These are phyloP conservation scores for Ptilonorhynchus violaceus DNA, from an alignment of 2,113 vertebrate species.

Conservation along the genomic window DNA sequence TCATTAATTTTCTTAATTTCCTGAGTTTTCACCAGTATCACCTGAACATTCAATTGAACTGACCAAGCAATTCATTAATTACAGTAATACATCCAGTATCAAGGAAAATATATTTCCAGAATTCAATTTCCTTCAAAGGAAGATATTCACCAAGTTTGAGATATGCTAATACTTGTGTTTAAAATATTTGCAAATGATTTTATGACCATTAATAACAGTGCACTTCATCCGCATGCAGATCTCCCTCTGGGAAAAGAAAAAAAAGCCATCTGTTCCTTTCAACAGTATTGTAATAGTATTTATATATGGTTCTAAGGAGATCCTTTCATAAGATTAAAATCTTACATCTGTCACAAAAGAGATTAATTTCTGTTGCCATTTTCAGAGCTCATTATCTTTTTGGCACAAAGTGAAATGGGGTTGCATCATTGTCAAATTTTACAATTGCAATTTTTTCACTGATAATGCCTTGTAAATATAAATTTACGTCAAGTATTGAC, in stretches of 20 bases:
- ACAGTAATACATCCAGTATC: not conserved
- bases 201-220: conserved; percentile 22
- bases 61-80: not conserved
- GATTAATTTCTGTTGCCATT: conserved; percentile 12
- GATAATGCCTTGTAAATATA: not conserved
- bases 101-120: not conserved
- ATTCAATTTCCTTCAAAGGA: not conserved
- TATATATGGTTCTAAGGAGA: not conserved
- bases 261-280: conserved; percentile 27
- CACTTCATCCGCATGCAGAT: not conserved
- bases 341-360: not conserved
- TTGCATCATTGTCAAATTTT: not conserved
- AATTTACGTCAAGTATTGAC: not conserved
- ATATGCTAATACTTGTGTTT: conserved; percentile 6
- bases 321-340: not conserved
- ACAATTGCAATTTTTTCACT: not conserved
- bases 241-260: not conserved
- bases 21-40: not conserved
- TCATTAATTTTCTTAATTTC: not conserved
- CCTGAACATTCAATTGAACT: not conserved
- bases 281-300: not conserved
- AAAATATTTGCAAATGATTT: conserved; percentile 31
- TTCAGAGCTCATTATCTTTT: conserved; percentile 6
- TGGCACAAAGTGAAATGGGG: not conserved
- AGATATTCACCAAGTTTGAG: not conserved